These are phyloP conservation scores for Heliconius hewitsoni DNA, from an alignment of 1,140 invertebrate species.

Conservation along the genomic window DNA sequence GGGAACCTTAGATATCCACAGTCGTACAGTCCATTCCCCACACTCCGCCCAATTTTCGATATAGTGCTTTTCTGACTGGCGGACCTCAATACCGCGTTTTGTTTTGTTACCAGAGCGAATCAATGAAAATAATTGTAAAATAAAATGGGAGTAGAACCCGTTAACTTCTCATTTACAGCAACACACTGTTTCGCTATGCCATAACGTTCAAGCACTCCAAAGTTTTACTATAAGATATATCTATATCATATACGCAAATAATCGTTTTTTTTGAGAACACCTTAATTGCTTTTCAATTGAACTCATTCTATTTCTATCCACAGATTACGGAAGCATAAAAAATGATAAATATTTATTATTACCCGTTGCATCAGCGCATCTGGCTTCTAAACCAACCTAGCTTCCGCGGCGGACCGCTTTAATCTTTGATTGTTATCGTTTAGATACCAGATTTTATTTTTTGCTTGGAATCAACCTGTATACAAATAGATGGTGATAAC, in stretches of 20 bases:
- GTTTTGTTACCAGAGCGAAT: too few relatives aligned
- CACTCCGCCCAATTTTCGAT: background rate
- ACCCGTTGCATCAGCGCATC: slow-evolving; percentile 42
- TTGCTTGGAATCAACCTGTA: slow-evolving; percentile 10
- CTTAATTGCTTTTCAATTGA: slow-evolving; percentile 6
- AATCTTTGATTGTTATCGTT: slow-evolving; percentile 14
- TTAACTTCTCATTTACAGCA: too few relatives aligned
- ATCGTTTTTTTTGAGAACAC: background rate
- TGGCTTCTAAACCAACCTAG: slow-evolving; percentile 42
- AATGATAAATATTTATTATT: slow-evolving; percentile 60
- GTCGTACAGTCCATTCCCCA: too few relatives aligned
- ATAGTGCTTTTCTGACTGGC: too few relatives aligned
- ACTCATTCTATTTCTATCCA: slow-evolving; percentile 43
- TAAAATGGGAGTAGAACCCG: too few relatives aligned
- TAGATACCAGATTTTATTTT: slow-evolving; percentile 17
- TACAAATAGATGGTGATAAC: background rate
- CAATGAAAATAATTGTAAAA: too few relatives aligned
- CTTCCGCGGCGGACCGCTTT: slow-evolving; percentile 25
- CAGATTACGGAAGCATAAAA: slow-evolving; percentile 54
- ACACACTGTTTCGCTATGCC: too few relatives aligned
- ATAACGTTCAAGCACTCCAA: too few relatives aligned
- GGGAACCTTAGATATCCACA: too few relatives aligned
- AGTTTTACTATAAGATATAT: background rate
- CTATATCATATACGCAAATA: background rate
- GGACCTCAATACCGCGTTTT: too few relatives aligned